Base-by-base conservation (phyloP, 2,113 vertebrate genomes). In the Zapus hudsonius region DNA sequence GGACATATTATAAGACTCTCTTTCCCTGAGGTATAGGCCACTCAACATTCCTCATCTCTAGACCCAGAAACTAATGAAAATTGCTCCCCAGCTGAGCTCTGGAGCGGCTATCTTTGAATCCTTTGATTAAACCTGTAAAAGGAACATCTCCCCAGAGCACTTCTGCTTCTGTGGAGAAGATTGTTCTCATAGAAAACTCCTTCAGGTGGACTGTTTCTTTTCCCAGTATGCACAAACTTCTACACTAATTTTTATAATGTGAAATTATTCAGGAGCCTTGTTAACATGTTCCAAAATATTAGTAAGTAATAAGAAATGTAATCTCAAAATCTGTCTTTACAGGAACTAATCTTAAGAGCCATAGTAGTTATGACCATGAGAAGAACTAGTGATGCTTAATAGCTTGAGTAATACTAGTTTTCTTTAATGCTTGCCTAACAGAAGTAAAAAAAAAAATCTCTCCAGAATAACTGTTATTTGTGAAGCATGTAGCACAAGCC, bases 11-110 rank as follows among this genome's bases (percentile, higher is more conserved):
- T 25, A 7, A 90, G 55, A 76, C 19, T 38, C 59, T 70, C 64
- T 90, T 91, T 91, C 74, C 91, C 38, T 94, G 31, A 64, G 64
- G 20, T 73, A 19, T 25, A 31, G 89, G 96, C 88, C 93, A 82
- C 88, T 95, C 90, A 52, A 44, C 1, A 2, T 33, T 89, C 73
- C 33, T 90, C 84, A 52, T 47, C 80, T 64, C 84, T 78, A 95
- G 89, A 89, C 47, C 75, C 73, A 57, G 59, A 22, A 70, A 63
- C 55, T 87, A 82, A 88, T 84, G 78, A 88, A 89, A 94, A 74
- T 47, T 22, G 29, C 27, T 72, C 44, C 44, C 90, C 55, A 67
- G 1, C 59, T 83, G 79, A 81, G 70, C 42, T 90, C 87, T 88
- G 1, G 3, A 29, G 19, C 25, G n/a, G 38, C 31, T 42, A 36